Evolutionary conservation across 2,888 invertebrate species (phyloP).

Genomic region (Dryadula phaetusa): DNA sequence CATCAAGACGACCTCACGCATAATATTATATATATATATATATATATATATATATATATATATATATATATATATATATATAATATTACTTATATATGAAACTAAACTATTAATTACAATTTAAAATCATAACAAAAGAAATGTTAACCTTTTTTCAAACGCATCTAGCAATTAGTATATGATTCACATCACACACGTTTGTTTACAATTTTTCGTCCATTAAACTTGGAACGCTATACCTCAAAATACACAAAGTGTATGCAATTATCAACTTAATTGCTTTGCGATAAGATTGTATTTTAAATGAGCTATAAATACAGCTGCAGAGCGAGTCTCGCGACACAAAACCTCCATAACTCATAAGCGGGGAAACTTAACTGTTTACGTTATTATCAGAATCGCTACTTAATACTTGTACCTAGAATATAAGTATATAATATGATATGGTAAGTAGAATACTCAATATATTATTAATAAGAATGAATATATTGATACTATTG

Average conservation of each 20-base stretch:
- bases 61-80: too few species aligned
- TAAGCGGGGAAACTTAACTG: constrained; percentile 4
- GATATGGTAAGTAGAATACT: background rate
- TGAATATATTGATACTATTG: too few species aligned
- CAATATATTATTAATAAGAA: too few species aligned
- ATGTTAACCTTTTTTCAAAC: background rate
- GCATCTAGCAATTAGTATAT: background rate
- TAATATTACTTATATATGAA: too few species aligned
- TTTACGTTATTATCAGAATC: constrained; percentile 11
- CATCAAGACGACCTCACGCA: too few species aligned
- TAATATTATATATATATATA: too few species aligned
- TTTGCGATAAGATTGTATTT: constrained; percentile 45
- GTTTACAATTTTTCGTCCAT: constrained; percentile 43
- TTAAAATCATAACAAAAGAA: background rate
- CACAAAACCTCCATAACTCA: constrained; percentile 63
- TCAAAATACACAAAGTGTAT: constrained; percentile 43
- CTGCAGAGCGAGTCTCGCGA: constrained; percentile 46
- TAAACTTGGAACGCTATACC: constrained; percentile 67
- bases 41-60: too few species aligned
- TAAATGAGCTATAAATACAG: background rate
- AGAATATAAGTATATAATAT: background rate
- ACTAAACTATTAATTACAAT: too few species aligned
- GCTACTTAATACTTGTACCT: background rate
- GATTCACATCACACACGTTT: constrained; percentile 31
- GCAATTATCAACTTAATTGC: constrained; percentile 47